A percentile compares a stretch with the other conserved stretches of the same genome.
These are phyloP conservation scores for Craseonycteris thonglongyai DNA, from an alignment of 2,113 vertebrate species.

Conservation along the genomic window DNA sequence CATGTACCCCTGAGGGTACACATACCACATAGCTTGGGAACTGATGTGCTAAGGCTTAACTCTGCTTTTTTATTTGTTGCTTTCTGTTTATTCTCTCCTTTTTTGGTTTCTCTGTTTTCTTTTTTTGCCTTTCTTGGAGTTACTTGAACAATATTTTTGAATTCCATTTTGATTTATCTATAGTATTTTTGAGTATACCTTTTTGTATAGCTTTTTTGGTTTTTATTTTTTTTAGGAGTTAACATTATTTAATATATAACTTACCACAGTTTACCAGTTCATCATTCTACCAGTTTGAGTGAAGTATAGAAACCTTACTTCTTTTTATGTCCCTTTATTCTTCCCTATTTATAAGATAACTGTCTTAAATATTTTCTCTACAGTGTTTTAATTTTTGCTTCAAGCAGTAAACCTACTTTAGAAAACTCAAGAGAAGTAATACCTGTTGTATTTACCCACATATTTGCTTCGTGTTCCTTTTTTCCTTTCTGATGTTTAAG, in stretches of 20 bases:
- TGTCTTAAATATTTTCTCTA: neutral
- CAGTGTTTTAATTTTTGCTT: neutral
- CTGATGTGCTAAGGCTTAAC: neutral
- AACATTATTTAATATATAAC: neutral
- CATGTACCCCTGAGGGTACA: too few species aligned
- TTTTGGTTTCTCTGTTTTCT: neutral
- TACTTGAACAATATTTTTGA: neutral
- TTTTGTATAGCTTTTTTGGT: neutral
- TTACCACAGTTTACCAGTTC: neutral
- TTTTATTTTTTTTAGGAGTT: neutral
- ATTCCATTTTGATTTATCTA: neutral
- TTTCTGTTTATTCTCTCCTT: neutral
- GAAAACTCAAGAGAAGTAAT: neutral
- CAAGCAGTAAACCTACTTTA: neutral
- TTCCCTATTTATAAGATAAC: neutral
- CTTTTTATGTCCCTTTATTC: neutral
- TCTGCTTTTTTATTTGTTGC: neutral
- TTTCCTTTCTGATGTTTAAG: neutral
- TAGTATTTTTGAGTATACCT: neutral
- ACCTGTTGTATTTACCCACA: neutral
- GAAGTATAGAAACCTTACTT: neutral
- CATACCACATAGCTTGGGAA: too few species aligned
- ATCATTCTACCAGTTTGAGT: neutral
- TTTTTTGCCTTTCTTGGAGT: neutral
- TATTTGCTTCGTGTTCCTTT: conserved; percentile 11